Evolutionary conservation across 2,888 invertebrate genomes (phyloP).

Genomic region (Meteorus colon): DNA sequence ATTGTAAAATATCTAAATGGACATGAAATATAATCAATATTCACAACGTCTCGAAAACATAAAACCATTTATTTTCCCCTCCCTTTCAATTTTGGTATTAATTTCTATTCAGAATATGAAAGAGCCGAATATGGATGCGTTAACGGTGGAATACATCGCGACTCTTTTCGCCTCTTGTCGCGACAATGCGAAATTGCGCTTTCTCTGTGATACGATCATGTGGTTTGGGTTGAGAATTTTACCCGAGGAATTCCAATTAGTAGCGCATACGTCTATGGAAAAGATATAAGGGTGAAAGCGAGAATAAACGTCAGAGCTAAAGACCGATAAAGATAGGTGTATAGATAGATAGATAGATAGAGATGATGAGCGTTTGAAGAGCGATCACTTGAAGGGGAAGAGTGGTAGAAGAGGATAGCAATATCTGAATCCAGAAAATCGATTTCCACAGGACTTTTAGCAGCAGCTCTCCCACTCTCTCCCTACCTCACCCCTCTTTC

Average conservation of each 20-base stretch:
- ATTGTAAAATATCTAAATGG: background rate
- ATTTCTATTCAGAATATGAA: background rate
- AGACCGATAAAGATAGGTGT: background rate
- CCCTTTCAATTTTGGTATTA: background rate
- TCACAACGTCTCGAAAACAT: too few relatives aligned
- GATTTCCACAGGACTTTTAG: conserved; percentile 23
- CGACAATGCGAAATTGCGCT: conserved; percentile 58
- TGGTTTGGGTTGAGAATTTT: conserved; percentile 60
- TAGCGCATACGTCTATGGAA: conserved; percentile 38
- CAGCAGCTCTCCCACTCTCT: background rate
- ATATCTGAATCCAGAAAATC: conserved; percentile 24
- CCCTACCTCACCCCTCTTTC: too few relatives aligned
- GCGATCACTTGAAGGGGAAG: conserved; percentile 32
- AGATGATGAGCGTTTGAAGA: conserved; percentile 25
- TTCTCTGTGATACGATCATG: conserved; percentile 55
- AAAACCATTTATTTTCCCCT: background rate
- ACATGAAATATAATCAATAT: background rate
- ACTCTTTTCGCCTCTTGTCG: conserved; percentile 24
- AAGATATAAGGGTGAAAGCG: conserved; percentile 13
- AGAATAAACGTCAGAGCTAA: conserved; percentile 24
- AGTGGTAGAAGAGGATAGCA: conserved; percentile 30
- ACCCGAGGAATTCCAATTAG: conserved; percentile 63
- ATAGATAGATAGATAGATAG: conserved; percentile 27
- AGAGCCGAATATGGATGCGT: background rate
- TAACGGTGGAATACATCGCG: background rate